Evolutionary conservation across 2,113 vertebrate species (phyloP).

Genomic region (Hipposideros armiger): DNA sequence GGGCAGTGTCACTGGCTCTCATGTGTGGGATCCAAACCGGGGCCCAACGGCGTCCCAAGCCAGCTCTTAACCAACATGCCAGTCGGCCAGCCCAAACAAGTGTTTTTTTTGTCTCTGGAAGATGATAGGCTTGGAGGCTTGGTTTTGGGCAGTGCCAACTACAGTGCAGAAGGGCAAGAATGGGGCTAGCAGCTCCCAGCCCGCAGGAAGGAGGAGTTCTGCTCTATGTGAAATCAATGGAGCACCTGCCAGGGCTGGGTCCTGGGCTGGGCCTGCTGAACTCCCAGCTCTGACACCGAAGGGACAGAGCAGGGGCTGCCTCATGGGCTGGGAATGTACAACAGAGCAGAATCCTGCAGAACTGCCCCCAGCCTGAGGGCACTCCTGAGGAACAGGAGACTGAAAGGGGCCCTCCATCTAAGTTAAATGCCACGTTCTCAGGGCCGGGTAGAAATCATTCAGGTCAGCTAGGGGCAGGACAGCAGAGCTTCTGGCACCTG

Average conservation of each 20-base stretch:
- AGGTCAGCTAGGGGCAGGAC: not conserved
- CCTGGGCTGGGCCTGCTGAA: too few relatives aligned
- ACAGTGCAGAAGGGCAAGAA: too few relatives aligned
- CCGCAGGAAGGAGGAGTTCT: not conserved
- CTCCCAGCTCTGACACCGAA: not conserved
- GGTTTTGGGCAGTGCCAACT: too few relatives aligned
- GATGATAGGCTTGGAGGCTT: not conserved
- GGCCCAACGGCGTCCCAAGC: too few relatives aligned
- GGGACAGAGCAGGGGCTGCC: not conserved
- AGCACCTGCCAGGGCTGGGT: accelerated
- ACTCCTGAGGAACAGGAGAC: not conserved
- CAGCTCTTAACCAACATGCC: too few relatives aligned
- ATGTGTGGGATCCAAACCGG: too few relatives aligned
- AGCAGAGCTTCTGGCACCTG: too few relatives aligned
- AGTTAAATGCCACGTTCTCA: not conserved
- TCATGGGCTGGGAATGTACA: not conserved
- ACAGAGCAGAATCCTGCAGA: not conserved
- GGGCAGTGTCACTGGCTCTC: too few relatives aligned
- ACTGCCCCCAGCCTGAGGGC: not conserved
- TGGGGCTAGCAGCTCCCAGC: accelerated
- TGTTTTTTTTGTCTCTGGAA: not conserved
- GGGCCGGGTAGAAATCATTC: not conserved
- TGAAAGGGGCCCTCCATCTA: not conserved
- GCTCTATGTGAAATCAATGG: not conserved
- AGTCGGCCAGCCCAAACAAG: too few relatives aligned